Percentiles rank a stretch among this genome's conserved stretches.
Evolutionary conservation across 1,140 invertebrate genomes (phyloP).

Genomic region (Drosophila ambigua): DNA sequence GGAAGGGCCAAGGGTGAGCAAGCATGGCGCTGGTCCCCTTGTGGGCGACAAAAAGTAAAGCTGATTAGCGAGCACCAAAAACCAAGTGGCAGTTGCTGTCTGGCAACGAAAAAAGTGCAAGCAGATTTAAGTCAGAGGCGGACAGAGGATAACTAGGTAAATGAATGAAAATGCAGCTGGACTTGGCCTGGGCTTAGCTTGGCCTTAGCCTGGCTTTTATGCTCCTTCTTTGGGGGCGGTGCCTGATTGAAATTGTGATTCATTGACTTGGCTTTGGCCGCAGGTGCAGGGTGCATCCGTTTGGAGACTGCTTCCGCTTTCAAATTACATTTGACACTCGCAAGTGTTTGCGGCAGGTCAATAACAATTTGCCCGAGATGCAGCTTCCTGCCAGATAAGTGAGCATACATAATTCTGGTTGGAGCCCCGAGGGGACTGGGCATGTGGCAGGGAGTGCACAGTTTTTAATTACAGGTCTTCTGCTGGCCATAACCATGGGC

Average conservation of each 20-base stretch:
- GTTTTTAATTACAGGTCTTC: constrained; percentile 76
- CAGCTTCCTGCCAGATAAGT: constrained; percentile 53
- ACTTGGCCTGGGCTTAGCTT: neutral
- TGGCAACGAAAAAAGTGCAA: constrained; percentile 39
- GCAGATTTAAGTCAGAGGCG: constrained; percentile 27
- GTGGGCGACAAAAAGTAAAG: constrained; percentile 47
- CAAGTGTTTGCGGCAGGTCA: constrained; percentile 48
- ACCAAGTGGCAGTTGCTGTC: constrained; percentile 12
- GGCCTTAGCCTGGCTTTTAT: constrained; percentile 2
- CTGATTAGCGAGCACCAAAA: constrained; percentile 22
- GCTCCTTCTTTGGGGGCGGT: constrained; percentile 4
- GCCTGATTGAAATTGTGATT: constrained; percentile 55
- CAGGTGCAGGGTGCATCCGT: constrained; percentile 48
- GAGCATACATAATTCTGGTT: constrained; percentile 69
- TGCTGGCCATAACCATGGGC: constrained; percentile 62
- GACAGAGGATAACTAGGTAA: neutral
- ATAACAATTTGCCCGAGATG: constrained; percentile 52
- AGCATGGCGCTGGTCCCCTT: too few relatives aligned
- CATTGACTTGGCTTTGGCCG: constrained; percentile 55
- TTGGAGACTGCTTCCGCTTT: constrained; percentile 52
- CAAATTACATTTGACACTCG: constrained; percentile 55
- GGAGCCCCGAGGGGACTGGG: neutral
- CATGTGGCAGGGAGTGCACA: constrained; percentile 16
- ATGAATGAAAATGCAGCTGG: neutral
- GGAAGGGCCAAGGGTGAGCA: constrained; percentile 12